Evolutionary conservation across 2,888 invertebrate species (phyloP), one percentile per base, ranked within the genome.

Genomic region (Ethmia dodecea): DNA sequence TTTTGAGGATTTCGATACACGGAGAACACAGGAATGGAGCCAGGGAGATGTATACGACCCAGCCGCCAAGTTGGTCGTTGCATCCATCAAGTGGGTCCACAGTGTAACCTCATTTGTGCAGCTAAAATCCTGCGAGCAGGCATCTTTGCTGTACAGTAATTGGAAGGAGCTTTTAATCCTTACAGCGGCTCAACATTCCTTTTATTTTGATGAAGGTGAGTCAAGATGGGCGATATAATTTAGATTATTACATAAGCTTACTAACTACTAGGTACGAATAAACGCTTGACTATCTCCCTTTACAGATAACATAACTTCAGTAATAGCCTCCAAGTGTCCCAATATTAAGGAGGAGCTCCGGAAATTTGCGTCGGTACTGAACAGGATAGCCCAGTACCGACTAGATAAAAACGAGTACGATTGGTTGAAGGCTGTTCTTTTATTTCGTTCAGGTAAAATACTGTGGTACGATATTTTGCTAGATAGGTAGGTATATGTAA

Each of bases 131-230:
- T 46, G 89, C 30, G 95, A 95, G 54, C 95, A 94, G 62, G 89
- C 90, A 0, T 87, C 89, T 32, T 83, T 96, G 24, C 73, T 96
- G 33, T 92, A 93, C 55, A 92, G 90, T 59, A 91, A 93, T 16
- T 96, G 96, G 96, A 91, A 91, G 53, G 95, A 95, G 63, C 73
- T 96, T 3, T 95, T 95, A 65, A 88, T 95, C 1, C 70, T 96
- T 6, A 94, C 93, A 16, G 93, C 94, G 5, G 93, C 94, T 0
- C 94, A 96, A 60, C 93, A 93, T 90, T 89, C 91, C 1, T 88
- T 94, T 40, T 89, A 90, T 11, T 88, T 94, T 20, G 92, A 94
- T 45, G 91, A 93, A 79, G 90, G 93, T 92, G 75, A 47, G 22
- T 22, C n/a, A 9, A 22, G n/a, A n/a, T n/a, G n/a, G n/a, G n/a